Evolutionary conservation across 2,797 vertebrate genomes (phyloP).

Genomic region (Ibycter americanus): DNA sequence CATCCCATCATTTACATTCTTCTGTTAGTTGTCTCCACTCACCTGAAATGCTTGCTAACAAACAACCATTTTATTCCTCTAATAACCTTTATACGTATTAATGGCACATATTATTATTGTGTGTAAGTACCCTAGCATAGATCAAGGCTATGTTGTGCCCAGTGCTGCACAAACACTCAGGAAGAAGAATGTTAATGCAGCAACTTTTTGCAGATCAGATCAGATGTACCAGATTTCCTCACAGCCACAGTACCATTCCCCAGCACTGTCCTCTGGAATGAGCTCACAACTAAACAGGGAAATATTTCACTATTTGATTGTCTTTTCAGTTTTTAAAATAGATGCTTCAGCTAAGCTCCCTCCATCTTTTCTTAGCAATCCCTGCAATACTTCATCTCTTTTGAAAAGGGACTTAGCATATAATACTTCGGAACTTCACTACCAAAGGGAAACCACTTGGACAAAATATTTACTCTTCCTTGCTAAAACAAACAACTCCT

Average conservation of each 20-base stretch:
- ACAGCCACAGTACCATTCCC: fast-evolving
- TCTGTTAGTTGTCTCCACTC: background rate
- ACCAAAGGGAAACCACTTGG: background rate
- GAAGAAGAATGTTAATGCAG: background rate
- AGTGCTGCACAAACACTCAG: background rate
- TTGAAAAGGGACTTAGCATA: background rate
- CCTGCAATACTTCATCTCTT: background rate
- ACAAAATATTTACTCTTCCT: background rate
- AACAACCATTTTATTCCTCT: background rate
- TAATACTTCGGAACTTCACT: background rate
- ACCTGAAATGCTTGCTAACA: background rate
- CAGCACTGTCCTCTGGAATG: background rate
- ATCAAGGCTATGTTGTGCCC: background rate
- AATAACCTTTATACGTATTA: background rate
- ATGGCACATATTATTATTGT: background rate
- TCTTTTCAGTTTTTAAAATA: background rate
- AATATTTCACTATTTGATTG: background rate
- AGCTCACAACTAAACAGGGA: background rate
- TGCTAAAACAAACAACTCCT: background rate
- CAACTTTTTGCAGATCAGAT: background rate
- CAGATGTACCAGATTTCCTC: background rate
- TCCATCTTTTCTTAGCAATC: background rate
- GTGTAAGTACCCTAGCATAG: background rate
- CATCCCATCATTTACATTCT: background rate
- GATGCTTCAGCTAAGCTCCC: background rate